Conservation (phyloP, 2,113 vertebrate species). For the Maylandia zebra region DNA sequence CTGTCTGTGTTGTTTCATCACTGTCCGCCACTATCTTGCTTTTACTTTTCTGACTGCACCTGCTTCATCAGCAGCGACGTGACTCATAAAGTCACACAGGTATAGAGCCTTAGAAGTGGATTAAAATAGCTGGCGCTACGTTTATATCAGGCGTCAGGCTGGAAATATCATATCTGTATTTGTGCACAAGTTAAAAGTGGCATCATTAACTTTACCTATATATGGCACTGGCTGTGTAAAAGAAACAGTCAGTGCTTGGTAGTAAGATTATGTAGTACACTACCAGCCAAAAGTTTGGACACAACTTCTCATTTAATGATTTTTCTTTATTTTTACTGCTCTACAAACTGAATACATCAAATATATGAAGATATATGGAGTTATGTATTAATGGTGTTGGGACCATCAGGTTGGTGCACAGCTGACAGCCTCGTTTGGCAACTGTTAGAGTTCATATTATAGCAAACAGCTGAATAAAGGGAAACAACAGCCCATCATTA, state of each 20-base stretch:
- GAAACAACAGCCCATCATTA: no score
- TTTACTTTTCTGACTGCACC: not conserved
- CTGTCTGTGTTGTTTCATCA: not conserved
- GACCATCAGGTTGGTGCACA: not conserved
- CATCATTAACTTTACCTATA: not conserved
- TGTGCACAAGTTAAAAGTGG: not conserved
- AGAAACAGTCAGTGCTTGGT: not conserved
- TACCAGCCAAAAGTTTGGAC: not conserved
- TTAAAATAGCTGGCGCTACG: not conserved
- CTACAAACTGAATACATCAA: not conserved
- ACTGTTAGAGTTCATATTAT: no score
- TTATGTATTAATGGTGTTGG: not conserved
- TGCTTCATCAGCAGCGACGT: not conserved
- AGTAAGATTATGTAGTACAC: not conserved
- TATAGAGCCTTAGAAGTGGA: not conserved
- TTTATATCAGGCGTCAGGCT: not conserved
- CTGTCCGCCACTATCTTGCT: not conserved
- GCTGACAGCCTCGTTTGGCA: no score
- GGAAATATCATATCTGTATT: not conserved
- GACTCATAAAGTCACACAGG: slow-evolving; percentile 25
- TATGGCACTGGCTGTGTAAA: not conserved
- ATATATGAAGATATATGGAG: not conserved
- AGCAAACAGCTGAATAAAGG: no score
- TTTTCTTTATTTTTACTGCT: not conserved
- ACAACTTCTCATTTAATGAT: not conserved